phyloP scores from a whole-genome alignment of 2,888 invertebrate species.

The Dryocosmus kuriphilus region DNA sequence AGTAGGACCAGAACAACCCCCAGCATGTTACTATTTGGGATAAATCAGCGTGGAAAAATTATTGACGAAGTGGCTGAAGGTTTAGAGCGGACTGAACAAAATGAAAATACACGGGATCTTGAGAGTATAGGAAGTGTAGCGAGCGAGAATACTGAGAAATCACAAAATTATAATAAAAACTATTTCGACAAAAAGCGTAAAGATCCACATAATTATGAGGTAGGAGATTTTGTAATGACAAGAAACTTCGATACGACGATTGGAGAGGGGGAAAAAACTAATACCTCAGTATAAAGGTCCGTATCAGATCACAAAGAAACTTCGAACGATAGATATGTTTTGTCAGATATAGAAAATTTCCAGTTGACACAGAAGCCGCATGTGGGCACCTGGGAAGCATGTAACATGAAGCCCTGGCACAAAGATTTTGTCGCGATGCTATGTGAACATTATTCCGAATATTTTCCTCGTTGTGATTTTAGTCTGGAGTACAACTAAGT shows the following conservation, averaged over 20 bases:
- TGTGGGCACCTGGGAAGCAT: constrained; percentile 53
- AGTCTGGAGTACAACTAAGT: background rate
- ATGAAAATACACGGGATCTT: constrained; percentile 39
- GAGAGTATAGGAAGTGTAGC: constrained; percentile 42
- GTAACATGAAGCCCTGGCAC: constrained; percentile 51
- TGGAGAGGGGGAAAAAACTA: constrained; percentile 55
- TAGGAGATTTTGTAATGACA: constrained; percentile 55
- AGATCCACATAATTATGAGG: constrained; percentile 48
- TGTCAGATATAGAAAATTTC: constrained; percentile 52
- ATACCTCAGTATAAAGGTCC: constrained; percentile 58
- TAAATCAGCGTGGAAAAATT: constrained; percentile 59
- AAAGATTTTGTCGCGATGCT: background rate
- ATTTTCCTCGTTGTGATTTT: background rate
- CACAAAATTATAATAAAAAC: constrained; percentile 63
- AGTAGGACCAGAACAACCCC: constrained; percentile 57
- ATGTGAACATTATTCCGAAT: background rate
- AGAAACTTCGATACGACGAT: constrained; percentile 55
- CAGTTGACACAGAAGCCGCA: constrained; percentile 52
- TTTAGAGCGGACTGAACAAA: too few species aligned
- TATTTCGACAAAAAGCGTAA: too few species aligned
- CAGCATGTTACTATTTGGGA: constrained; percentile 63
- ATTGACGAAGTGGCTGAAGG: constrained; percentile 47
- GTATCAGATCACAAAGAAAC: constrained; percentile 48
- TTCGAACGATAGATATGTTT: constrained; percentile 57
- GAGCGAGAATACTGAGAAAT: constrained; percentile 51